phyloP scores from a whole-genome alignment of 2,888 invertebrate genomes.

The Agriopis marginaria region DNA sequence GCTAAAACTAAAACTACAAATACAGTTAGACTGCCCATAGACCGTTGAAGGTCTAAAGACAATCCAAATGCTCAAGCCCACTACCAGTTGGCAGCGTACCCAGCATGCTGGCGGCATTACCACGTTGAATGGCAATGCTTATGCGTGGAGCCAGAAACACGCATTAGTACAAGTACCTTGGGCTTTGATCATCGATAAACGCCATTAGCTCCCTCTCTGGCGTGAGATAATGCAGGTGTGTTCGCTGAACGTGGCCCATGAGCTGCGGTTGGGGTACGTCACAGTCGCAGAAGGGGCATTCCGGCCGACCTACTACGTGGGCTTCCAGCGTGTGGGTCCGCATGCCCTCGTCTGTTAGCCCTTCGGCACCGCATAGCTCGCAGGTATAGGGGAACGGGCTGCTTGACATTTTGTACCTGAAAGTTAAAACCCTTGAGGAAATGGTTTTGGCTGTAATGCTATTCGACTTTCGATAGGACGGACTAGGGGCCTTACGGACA shows the following conservation, averaged over 20 bases:
- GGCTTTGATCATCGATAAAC: conserved; percentile 91
- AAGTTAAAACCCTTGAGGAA: not conserved
- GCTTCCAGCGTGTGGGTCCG: conserved; percentile 91
- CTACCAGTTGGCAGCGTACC: too few relatives aligned
- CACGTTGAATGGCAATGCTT: too few relatives aligned
- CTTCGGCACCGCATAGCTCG: conserved; percentile 94
- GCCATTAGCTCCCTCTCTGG: conserved; percentile 92
- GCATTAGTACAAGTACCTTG: conserved; percentile 68
- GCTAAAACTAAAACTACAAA: too few relatives aligned
- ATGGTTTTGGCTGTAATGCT: too few relatives aligned
- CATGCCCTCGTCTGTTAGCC: conserved; percentile 92
- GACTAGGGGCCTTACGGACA: too few relatives aligned
- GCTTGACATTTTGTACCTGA: conserved; percentile 67
- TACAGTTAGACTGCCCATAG: too few relatives aligned
- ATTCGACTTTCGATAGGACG: too few relatives aligned
- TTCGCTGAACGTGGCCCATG: conserved; percentile 92
- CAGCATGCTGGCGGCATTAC: too few relatives aligned
- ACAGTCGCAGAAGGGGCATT: conserved; percentile 94
- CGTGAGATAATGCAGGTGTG: conserved; percentile 93
- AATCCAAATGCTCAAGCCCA: too few relatives aligned
- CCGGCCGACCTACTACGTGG: conserved; percentile 92
- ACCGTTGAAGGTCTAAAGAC: too few relatives aligned
- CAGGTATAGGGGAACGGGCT: conserved; percentile 87
- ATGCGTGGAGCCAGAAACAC: too few relatives aligned
- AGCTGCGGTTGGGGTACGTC: conserved; percentile 91